Conservation (phyloP, 1,140 invertebrate genomes). For the Zaprionus davidi region DNA sequence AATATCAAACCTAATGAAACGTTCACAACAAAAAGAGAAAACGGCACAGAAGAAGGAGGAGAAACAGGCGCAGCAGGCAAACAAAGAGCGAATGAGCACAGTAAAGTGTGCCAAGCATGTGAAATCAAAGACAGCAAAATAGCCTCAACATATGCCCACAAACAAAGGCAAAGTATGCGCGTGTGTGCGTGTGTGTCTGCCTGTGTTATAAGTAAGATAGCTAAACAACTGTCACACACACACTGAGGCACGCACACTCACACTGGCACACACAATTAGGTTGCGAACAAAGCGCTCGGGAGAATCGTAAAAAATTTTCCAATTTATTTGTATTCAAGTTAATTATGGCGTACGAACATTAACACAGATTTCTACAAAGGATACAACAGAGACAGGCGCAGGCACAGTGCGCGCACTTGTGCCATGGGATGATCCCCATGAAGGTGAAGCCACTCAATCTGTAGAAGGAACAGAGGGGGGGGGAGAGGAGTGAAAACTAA, state of each 20-base stretch:
- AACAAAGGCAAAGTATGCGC: constrained; percentile 1
- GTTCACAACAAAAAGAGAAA: neutral
- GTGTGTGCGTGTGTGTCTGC: neutral
- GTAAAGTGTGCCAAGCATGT: constrained; percentile 23
- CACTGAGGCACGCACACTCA: neutral
- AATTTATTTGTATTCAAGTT: constrained; percentile 58
- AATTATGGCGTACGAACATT: constrained; percentile 67
- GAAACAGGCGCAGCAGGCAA: neutral
- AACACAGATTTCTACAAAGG: constrained; percentile 59
- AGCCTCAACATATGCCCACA: constrained; percentile 53
- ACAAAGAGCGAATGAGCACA: constrained; percentile 16
- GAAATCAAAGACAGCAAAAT: constrained; percentile 42
- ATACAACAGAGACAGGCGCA: constrained; percentile 1
- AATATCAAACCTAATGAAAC: constrained; percentile 16
- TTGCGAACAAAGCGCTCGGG: constrained; percentile 7
- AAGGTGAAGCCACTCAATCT: constrained; percentile 14
- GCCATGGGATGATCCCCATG: neutral
- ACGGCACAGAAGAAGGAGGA: neutral
- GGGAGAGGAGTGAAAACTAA: constrained; percentile 48
- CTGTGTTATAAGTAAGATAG: neutral
- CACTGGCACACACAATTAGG: constrained; percentile 35
- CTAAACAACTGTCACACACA: constrained; percentile 33
- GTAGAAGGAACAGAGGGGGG: neutral
- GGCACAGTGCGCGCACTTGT: neutral
- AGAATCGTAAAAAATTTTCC: constrained; percentile 40